Base-by-base conservation (phyloP, 2,888 invertebrate genomes). In the Pharmacophagus antenor region DNA sequence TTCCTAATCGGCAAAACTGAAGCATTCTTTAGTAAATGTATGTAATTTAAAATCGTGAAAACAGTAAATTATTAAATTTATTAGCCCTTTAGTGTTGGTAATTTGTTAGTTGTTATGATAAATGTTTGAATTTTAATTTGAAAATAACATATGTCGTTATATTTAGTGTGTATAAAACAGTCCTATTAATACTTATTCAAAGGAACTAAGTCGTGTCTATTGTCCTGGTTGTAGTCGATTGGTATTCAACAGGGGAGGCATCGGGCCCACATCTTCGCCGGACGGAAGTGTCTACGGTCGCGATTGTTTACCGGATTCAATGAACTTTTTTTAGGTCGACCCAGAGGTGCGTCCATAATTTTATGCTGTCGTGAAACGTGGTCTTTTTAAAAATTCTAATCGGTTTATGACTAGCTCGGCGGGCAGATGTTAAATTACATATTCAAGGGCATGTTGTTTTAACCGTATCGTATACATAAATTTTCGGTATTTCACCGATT, bases 251-350 rank as follows among this genome's bases (percentile, higher is more conserved):
- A 68, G 67, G 66, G 67, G 72, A 67, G 65, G 66, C 65, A 58
- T 50, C 61, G 67, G 71, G 72, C 76, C 74, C 73, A 76, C 74
- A 76, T 79, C 76, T 78, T 77, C 71, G 73, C 71, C 70, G 77
- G 74, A 75, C 84, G 85, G 85, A 85, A 84, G 81, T 74, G 74
- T 68, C 72, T 68, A 22, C 49, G 70, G 66, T 55, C 61, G 67
- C 76, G 70, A 81, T 79, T 79, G 81, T 85, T 84, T 83, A 80
- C 84, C 80, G 80, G 83, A 84, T 80, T 77, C 82, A 82, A 77
- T 82, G 86, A 84, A 82, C 85, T 74, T 71, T 84, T 79, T 84
- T 71, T 79, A 67, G 84, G 84, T 79, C 82, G 71, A 62, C 60
- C 66, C 65, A 71, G 18, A 70, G 67, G 62, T 41, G 53, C 48